Conservation (phyloP, 2,797 vertebrate species). For the Erithacus rubecula region DNA sequence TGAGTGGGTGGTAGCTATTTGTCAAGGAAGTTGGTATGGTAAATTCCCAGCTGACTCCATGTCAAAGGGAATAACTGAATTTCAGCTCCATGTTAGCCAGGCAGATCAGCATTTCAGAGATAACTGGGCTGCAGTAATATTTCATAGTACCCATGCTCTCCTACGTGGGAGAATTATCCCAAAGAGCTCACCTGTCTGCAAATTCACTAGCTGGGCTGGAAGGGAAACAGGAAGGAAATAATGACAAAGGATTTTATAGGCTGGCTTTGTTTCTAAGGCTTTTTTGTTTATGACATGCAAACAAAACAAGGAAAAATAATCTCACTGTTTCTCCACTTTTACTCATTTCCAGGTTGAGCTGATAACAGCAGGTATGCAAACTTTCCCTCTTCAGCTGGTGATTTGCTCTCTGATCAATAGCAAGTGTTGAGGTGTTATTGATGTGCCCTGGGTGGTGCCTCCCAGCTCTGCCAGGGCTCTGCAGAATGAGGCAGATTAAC, state of each 20-base stretch:
- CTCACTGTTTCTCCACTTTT: not conserved
- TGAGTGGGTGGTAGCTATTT: conserved; percentile 35
- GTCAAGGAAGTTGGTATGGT: conserved; percentile 41
- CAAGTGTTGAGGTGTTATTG: not conserved
- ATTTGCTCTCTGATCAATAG: not conserved
- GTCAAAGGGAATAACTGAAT: conserved; percentile 37
- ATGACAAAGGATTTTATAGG: not conserved
- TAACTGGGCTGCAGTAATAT: not conserved
- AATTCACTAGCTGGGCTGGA: not conserved
- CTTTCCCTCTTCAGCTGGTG: not conserved
- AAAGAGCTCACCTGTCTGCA: not conserved
- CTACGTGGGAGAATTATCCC: not conserved
- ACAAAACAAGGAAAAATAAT: not conserved
- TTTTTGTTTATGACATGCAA: not conserved
- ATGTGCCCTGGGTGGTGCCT: not conserved
- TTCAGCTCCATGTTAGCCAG: not conserved
- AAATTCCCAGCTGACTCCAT: conserved; percentile 19
- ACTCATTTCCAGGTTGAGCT: not conserved
- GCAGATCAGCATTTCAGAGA: conserved; percentile 10
- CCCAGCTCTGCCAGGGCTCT: not conserved
- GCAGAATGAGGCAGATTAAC: not conserved
- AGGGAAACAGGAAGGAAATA: not conserved
- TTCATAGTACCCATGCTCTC: not conserved
- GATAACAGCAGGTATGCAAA: not conserved
- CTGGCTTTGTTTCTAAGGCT: not conserved